Conservation (phyloP, 2,888 invertebrate species). For the Limnephilus marmoratus region DNA sequence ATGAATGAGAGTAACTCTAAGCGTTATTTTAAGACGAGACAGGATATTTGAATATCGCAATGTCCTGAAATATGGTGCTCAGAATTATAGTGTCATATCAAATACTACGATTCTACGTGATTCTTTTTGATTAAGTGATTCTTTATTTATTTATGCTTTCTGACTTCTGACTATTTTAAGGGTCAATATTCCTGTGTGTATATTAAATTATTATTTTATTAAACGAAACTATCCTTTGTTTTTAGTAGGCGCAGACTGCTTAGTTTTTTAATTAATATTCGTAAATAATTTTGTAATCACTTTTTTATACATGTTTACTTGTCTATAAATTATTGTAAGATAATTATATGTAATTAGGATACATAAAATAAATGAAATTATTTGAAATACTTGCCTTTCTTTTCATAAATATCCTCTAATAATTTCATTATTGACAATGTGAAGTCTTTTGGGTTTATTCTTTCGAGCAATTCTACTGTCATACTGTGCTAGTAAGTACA, state of each 20-base stretch:
- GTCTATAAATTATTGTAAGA: constrained; percentile 54
- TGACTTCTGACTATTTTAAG: constrained; percentile 11
- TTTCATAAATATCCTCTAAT: background rate
- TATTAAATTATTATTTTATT: constrained; percentile 44
- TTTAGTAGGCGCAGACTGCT: constrained; percentile 55
- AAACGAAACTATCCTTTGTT: constrained; percentile 45
- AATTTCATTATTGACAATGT: background rate
- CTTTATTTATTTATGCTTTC: constrained; percentile 39
- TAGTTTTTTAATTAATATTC: constrained; percentile 46
- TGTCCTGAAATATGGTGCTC: constrained; percentile 66
- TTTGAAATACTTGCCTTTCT: constrained; percentile 4
- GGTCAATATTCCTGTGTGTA: constrained; percentile 32
- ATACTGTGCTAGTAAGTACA: background rate
- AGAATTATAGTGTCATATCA: constrained; percentile 67
- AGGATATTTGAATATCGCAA: constrained; percentile 54
- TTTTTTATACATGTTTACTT: constrained; percentile 62
- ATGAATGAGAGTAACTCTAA: constrained; percentile 52
- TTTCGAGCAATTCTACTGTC: background rate
- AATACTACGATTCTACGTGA: constrained; percentile 59
- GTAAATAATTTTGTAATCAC: constrained; percentile 60
- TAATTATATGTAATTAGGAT: constrained; percentile 21
- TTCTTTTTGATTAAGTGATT: constrained; percentile 45
- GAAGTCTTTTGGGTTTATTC: no score
- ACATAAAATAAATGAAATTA: constrained; percentile 31
- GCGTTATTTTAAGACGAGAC: constrained; percentile 55